These are phyloP conservation scores for Trichopoda pennipes DNA, from an alignment of 2,888 invertebrate genomes.

Conservation along the genomic window DNA sequence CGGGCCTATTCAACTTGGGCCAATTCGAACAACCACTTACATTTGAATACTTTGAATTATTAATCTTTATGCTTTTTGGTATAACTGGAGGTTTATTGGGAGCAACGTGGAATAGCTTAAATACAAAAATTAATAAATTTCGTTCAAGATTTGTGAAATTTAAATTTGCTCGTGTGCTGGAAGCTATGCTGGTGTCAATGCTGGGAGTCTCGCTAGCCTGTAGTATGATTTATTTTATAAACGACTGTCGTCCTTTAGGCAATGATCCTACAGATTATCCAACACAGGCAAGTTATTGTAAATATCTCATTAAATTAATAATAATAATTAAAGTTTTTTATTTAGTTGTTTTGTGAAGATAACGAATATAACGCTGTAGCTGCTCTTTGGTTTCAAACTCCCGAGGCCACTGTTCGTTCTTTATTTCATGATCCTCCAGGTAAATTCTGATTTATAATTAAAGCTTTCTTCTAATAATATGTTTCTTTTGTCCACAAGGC, in stretches of 20 bases:
- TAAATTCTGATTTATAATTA: conserved; percentile 69
- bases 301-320: background rate
- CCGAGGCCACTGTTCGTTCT: conserved; percentile 95
- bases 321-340: conserved; percentile 63
- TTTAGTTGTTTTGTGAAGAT: conserved; percentile 92
- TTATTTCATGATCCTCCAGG: conserved; percentile 95
- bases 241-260: conserved; percentile 93
- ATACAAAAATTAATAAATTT: conserved; percentile 92
- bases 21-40: conserved; percentile 90
- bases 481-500: conserved; percentile 77
- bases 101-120: conserved; percentile 95
- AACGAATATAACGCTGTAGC: conserved; percentile 97
- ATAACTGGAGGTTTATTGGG: conserved; percentile 93
- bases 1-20: conserved; percentile 95
- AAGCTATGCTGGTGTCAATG: conserved; percentile 92
- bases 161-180: conserved; percentile 89
- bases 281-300: conserved; percentile 83
- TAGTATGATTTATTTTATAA: conserved; percentile 91
- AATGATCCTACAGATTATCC: conserved; percentile 91
- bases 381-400: conserved; percentile 98
- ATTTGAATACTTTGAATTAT: conserved; percentile 91
- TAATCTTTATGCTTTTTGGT: conserved; percentile 94
- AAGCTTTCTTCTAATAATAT: background rate
- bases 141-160: conserved; percentile 86
- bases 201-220: conserved; percentile 93